phyloP scores from a whole-genome alignment of 2,888 invertebrate genomes.

The Pollenia amentaria region DNA sequence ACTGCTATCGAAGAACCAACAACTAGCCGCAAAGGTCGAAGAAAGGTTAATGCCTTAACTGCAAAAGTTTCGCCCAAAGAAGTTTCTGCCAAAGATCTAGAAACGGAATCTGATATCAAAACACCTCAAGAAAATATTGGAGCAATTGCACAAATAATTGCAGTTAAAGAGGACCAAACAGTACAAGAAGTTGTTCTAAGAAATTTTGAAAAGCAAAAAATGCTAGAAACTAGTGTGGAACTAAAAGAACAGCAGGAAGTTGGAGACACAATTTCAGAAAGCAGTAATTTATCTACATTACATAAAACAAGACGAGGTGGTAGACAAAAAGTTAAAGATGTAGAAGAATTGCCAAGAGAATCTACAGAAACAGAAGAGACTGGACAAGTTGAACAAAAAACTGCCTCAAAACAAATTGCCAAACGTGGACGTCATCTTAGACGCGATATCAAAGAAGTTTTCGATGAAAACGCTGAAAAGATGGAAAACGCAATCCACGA shows the following conservation, averaged over 20 bases:
- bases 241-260: not conserved
- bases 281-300: too few species aligned
- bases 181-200: not conserved
- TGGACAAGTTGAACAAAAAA: too few species aligned
- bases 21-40: slow-evolving; percentile 31
- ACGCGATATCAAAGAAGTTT: too few species aligned
- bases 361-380: too few species aligned
- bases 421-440: too few species aligned
- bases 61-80: not conserved
- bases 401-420: too few species aligned
- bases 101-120: not conserved
- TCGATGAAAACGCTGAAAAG: not conserved
- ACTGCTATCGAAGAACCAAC: slow-evolving; percentile 8
- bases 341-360: too few species aligned
- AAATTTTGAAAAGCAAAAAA: not conserved
- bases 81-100: not conserved
- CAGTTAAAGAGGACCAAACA: not conserved
- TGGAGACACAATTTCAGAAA: too few species aligned
- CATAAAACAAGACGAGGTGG: too few species aligned
- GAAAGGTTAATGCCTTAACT: slow-evolving; percentile 15
- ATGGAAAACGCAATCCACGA: not conserved
- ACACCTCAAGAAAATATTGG: not conserved
- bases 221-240: not conserved
- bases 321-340: too few species aligned
- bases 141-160: not conserved